phyloP scores from a whole-genome alignment of 2,797 vertebrate species.

The Chloroceryle amazona region DNA sequence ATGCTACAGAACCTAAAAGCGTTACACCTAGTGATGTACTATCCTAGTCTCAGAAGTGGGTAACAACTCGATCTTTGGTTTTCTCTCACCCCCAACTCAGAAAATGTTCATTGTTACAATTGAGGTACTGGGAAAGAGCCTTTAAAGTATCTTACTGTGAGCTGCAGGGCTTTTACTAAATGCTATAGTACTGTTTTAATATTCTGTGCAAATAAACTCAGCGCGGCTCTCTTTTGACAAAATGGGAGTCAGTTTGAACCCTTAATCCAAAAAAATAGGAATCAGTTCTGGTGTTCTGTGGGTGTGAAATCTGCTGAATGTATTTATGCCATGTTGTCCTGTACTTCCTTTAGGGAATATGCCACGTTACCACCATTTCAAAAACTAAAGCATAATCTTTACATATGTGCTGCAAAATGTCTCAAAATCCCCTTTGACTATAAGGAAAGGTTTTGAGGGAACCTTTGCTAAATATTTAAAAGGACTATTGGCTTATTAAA shows the following conservation, averaged over 20 bases:
- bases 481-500: slow-evolving; percentile 69
- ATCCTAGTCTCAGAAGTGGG: slow-evolving; percentile 7
- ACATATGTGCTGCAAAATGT: slow-evolving; percentile 64
- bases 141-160: slow-evolving; percentile 4
- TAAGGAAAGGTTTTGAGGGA: slow-evolving; percentile 53
- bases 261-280: slow-evolving; percentile 38
- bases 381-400: slow-evolving; percentile 54
- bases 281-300: slow-evolving; percentile 21
- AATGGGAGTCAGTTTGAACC: slow-evolving; percentile 27
- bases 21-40: slow-evolving; percentile 3
- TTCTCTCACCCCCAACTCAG: background rate
- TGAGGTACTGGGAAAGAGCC: background rate
- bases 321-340: slow-evolving; percentile 2
- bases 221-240: slow-evolving; percentile 31
- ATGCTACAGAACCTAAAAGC: background rate
- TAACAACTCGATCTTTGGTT: slow-evolving; percentile 41
- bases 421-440: slow-evolving; percentile 73
- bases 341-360: slow-evolving; percentile 56
- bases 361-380: background rate
- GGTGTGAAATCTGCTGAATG: slow-evolving; percentile 41
- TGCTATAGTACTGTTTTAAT: background rate
- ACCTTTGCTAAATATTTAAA: slow-evolving; percentile 78
- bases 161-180: background rate
- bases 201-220: slow-evolving; percentile 48
- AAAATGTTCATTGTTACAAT: slow-evolving; percentile 25